These are phyloP conservation scores for Mythimna loreyi DNA, from an alignment of 2,888 invertebrate genomes.

Conservation along the genomic window DNA sequence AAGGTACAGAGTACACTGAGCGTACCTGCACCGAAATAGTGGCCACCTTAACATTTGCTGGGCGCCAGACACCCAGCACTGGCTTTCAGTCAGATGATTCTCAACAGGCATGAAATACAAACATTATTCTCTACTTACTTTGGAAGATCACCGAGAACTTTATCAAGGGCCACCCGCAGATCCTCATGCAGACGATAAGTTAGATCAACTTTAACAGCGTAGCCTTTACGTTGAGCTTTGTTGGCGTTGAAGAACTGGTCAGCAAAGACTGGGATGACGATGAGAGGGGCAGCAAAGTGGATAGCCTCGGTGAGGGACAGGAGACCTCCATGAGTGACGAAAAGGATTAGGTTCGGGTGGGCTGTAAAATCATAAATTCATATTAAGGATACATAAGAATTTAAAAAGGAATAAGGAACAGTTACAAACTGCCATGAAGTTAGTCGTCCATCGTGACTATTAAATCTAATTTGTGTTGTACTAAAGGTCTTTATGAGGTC, in stretches of 20 bases:
- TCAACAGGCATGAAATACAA: neutral
- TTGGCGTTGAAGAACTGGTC: constrained; percentile 76
- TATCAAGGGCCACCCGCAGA: constrained; percentile 67
- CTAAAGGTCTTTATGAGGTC: too few relatives aligned
- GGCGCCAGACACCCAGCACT: too few relatives aligned
- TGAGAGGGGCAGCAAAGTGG: constrained; percentile 73
- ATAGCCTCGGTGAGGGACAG: constrained; percentile 75
- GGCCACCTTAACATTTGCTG: too few relatives aligned
- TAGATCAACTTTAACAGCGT: constrained; percentile 68
- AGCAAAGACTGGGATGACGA: constrained; percentile 75
- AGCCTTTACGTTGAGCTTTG: constrained; percentile 71
- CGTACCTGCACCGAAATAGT: too few relatives aligned
- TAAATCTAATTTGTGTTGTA: too few relatives aligned
- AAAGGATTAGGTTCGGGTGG: constrained; percentile 74
- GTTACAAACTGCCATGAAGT: neutral
- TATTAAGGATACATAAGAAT: neutral
- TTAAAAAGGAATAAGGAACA: neutral
- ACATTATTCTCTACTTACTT: constrained; percentile 59
- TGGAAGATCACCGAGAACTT: constrained; percentile 60
- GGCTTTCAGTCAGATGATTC: neutral
- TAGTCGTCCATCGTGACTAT: too few relatives aligned
- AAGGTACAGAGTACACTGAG: too few relatives aligned
- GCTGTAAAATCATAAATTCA: constrained; percentile 62
- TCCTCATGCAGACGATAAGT: constrained; percentile 60
- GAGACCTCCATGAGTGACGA: constrained; percentile 78